Conservation (phyloP, 2,888 invertebrate species). For the Serripes groenlandicus region DNA sequence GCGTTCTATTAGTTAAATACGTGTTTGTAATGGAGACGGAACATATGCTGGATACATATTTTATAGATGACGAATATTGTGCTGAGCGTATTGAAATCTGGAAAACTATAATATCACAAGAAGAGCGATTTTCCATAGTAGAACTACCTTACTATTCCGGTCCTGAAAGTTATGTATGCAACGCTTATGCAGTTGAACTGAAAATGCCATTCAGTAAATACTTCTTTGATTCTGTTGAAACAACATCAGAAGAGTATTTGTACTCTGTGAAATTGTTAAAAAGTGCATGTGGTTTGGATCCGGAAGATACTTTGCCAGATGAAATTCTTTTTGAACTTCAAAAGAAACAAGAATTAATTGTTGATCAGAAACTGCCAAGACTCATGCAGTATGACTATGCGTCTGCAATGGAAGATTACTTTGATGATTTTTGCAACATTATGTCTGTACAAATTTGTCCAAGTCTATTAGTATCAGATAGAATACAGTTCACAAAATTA, state of each 20-base stretch:
- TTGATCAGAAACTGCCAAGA: conserved; percentile 35
- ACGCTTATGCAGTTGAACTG: conserved; percentile 31
- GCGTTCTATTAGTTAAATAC: conserved; percentile 59
- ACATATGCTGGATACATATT: conserved; percentile 50
- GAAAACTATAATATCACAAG: conserved; percentile 29
- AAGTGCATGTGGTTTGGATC: conserved; percentile 54
- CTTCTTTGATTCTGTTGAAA: conserved; percentile 54
- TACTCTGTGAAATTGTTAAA: conserved; percentile 46
- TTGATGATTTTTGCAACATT: conserved; percentile 49
- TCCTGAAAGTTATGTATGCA: conserved; percentile 66
- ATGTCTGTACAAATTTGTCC: conserved; percentile 4
- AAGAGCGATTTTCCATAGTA: conserved; percentile 38
- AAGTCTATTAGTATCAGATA: not conserved
- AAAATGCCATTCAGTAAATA: conserved; percentile 62
- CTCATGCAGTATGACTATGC: conserved; percentile 9
- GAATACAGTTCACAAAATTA: not conserved
- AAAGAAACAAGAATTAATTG: conserved; percentile 41
- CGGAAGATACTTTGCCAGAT: conserved; percentile 56
- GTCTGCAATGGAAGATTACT: conserved; percentile 34
- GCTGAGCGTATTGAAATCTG: conserved; percentile 30
- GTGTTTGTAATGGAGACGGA: conserved; percentile 55
- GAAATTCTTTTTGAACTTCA: conserved; percentile 50
- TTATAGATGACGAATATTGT: conserved; percentile 39
- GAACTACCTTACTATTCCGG: conserved; percentile 51
- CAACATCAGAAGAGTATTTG: conserved; percentile 57